phyloP scores from a whole-genome alignment of 1,140 invertebrate species.

The Apocrypta bakeri region DNA sequence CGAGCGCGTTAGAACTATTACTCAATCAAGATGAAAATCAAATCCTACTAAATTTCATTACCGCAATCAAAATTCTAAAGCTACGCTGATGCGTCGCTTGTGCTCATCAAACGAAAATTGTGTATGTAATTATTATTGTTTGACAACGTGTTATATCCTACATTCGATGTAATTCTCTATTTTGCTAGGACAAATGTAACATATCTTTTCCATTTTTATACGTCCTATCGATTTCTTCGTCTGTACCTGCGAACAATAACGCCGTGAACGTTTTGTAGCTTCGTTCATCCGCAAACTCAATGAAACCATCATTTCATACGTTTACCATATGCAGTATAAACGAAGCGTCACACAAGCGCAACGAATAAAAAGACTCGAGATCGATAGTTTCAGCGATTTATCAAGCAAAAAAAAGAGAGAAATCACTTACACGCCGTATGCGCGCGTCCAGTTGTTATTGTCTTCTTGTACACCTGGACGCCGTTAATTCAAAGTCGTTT shows the following conservation, averaged over 20 bases:
- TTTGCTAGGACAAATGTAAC: no score
- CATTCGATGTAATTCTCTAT: no score
- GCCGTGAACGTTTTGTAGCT: background rate
- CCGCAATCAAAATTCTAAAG: background rate
- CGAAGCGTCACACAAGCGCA: background rate
- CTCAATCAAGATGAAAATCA: background rate
- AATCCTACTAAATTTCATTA: background rate
- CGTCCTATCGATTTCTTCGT: background rate
- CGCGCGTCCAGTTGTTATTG: no score
- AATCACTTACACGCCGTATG: no score
- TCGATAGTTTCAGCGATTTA: background rate
- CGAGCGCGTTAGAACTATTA: background rate
- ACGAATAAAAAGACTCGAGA: background rate
- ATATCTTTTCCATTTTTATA: no score
- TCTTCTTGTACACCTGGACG: no score
- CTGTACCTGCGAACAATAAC: background rate
- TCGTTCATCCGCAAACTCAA: background rate
- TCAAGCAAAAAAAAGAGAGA: no score
- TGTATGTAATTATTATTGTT: background rate
- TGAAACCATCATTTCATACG: conserved; percentile 15
- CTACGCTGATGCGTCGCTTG: no score
- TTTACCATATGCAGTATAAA: background rate
- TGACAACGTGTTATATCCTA: no score
- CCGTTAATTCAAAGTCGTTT: conserved; percentile 28
- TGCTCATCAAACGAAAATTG: background rate